Evolutionary conservation across 2,113 vertebrate genomes (phyloP), one percentile per base, ranked within the genome.

Genomic region (Dunckerocampus dactyliophorus): DNA sequence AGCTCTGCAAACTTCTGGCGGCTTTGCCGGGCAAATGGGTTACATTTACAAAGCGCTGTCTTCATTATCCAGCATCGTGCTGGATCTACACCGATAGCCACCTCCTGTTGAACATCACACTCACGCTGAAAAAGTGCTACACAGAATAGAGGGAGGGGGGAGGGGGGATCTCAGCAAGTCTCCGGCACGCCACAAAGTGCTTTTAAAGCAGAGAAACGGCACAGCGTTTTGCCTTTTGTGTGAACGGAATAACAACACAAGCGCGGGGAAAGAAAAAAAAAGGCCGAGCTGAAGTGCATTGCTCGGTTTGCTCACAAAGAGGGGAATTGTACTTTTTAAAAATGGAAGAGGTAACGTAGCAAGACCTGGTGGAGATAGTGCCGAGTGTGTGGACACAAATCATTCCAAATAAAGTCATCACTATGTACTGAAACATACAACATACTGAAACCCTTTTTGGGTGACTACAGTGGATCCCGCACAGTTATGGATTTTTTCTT

Each of bases 61-160:
- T 88, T 87, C 76, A 76, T 90, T 85, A 88, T 81, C 75, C 67
- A 48, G 64, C 72, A 65, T 83, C 81, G 86, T 81, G 74, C 67
- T 63, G 69, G 83, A 79, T 84, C 76, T 79, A 73, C 75, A 82
- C 74, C 81, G 59, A 71, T 65, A 52, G 49, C 84, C 86, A 84
- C 85, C 81, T 87, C 81, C 39, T 60, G 70, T 42, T 82, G 75
- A 85, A 67, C 70, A 83, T 71, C 73, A 77, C 75, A 75, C 79
- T 71, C 75, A 83, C 81, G 59, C 71, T 65, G 74, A 79, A 78
- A 75, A 81, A 50, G 71, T 74, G 70, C 47, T 50, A 57, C 63
- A 62, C 63, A n/a, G 63, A 77, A 16, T n/a, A 6, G 34, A n/a
- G 24, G 51, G 15, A n/a, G 34, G 13, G 69, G 71, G 31, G 2